Percentiles rank a stretch among this genome's conserved stretches.
These are phyloP conservation scores for Podilymbus podiceps DNA, from an alignment of 2,113 vertebrate genomes.

Conservation along the genomic window DNA sequence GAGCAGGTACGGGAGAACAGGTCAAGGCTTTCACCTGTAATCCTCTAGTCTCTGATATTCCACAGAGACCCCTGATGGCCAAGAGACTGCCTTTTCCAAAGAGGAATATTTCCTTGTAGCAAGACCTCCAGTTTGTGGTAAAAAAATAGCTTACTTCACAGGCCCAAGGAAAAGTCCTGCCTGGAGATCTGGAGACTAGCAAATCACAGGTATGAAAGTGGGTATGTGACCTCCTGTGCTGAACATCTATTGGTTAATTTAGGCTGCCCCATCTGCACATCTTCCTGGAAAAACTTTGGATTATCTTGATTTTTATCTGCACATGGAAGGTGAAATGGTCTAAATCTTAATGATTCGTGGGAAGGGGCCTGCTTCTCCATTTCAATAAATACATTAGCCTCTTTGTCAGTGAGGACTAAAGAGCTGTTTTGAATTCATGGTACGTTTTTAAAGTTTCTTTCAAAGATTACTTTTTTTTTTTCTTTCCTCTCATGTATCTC, in stretches of 20 bases:
- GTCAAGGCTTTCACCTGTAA: neutral
- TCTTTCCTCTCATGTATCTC: neutral
- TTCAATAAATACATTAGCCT: neutral
- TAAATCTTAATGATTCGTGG: neutral
- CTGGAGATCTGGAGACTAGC: neutral
- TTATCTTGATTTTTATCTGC: neutral
- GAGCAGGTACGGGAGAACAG: neutral
- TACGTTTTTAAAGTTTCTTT: neutral
- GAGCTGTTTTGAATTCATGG: conserved; percentile 2
- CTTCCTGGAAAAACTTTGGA: neutral
- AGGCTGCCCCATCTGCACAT: neutral
- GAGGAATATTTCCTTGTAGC: neutral
- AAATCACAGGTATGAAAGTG: neutral
- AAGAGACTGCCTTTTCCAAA: neutral
- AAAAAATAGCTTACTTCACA: neutral
- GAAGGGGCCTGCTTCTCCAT: neutral
- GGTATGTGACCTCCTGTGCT: neutral
- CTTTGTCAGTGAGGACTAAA: neutral
- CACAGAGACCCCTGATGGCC: neutral
- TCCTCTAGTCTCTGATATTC: neutral
- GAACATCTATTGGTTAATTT: neutral
- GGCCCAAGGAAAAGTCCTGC: neutral
- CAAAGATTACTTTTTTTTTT: neutral
- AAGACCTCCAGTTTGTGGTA: neutral
- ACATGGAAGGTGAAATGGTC: neutral